These are phyloP conservation scores for Ophraella communa DNA, from an alignment of 2,888 invertebrate genomes.

Conservation along the genomic window DNA sequence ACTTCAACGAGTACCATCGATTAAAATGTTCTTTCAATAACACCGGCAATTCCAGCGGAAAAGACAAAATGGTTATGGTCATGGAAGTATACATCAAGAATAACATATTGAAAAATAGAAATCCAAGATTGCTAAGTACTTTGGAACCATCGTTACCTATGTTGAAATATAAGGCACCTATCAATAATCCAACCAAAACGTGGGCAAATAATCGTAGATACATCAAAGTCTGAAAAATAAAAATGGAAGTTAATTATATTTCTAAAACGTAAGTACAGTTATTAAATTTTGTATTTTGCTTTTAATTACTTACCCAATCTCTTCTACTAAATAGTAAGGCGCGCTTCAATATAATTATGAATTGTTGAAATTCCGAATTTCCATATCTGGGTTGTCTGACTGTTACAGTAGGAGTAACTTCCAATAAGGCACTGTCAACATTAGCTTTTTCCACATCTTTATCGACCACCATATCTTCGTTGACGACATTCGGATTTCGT, in stretches of 20 bases:
- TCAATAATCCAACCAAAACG: slow-evolving; percentile 89
- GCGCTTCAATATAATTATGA: slow-evolving; percentile 86
- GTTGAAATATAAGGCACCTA: slow-evolving; percentile 93
- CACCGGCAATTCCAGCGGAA: slow-evolving; percentile 95
- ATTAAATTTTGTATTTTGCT: no score
- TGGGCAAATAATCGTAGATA: slow-evolving; percentile 93
- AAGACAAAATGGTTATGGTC: slow-evolving; percentile 97
- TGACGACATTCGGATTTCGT: slow-evolving; percentile 68
- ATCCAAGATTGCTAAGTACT: slow-evolving; percentile 94
- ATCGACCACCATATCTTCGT: slow-evolving; percentile 53
- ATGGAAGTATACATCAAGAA: slow-evolving; percentile 99
- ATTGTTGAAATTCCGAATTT: slow-evolving; percentile 82
- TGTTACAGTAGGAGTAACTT: slow-evolving; percentile 61
- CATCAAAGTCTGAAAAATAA: slow-evolving; percentile 82
- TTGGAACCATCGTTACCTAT: slow-evolving; percentile 96
- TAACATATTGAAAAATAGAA: slow-evolving; percentile 97
- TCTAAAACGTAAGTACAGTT: no score
- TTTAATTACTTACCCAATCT: slow-evolving; percentile 83
- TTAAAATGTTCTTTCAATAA: slow-evolving; percentile 94
- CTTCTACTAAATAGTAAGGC: slow-evolving; percentile 84
- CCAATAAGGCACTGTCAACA: slow-evolving; percentile 72
- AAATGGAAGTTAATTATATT: no score
- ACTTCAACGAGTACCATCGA: slow-evolving; percentile 94
- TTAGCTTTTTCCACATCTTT: slow-evolving; percentile 66
- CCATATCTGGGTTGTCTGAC: slow-evolving; percentile 78